A percentile compares a stretch with the other conserved stretches of the same genome.
Conservation (phyloP, 2,797 vertebrate genomes). For the Chiloscyllium punctatum region DNA sequence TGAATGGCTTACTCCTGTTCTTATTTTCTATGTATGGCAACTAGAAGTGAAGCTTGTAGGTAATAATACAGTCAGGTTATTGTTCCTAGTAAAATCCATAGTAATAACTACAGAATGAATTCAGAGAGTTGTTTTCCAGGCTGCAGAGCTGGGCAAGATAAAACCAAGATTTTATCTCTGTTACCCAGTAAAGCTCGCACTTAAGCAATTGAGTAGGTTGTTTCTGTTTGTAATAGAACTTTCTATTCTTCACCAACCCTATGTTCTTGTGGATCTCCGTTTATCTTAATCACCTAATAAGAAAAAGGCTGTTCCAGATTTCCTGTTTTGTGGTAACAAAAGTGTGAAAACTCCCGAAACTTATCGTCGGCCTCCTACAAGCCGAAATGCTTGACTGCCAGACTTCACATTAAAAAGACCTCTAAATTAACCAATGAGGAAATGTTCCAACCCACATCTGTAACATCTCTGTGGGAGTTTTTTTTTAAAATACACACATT, state of each 20-base stretch:
- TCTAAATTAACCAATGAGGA: background rate
- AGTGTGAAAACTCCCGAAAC: background rate
- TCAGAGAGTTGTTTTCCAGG: background rate
- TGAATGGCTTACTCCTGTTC: too few species aligned
- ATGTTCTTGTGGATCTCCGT: background rate
- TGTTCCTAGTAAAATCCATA: background rate
- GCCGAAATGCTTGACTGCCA: background rate
- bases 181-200: background rate
- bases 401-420: background rate
- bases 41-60: background rate
- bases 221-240: background rate
- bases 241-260: background rate
- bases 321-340: conserved; percentile 11
- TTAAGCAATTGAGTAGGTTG: background rate
- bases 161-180: background rate
- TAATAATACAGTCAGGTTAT: background rate
- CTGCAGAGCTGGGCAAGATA: background rate
- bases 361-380: background rate
- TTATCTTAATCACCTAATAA: conserved; percentile 2
- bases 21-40: background rate
- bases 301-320: background rate
- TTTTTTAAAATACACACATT: background rate
- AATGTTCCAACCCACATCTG: conserved; percentile 15
- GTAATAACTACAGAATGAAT: background rate
- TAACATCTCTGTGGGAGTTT: conserved; percentile 21